A percentile compares a stretch with the other conserved stretches of the same genome.
Conservation (phyloP, 2,888 invertebrate genomes). For the Drosophila borborema region DNA sequence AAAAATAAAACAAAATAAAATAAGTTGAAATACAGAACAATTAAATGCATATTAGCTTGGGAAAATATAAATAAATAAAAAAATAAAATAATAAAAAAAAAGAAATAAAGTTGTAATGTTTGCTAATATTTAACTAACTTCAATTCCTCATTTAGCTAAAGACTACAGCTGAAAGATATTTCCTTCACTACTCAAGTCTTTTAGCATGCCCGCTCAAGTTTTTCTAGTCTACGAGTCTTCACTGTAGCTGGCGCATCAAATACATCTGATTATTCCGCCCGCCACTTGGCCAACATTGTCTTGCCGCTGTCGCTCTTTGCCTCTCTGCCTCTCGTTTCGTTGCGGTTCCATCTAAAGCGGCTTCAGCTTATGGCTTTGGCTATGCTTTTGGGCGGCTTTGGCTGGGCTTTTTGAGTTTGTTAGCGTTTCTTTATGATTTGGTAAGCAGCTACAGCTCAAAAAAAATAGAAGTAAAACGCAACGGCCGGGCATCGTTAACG, state of each 20-base stretch:
- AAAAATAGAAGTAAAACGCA: constrained; percentile 29
- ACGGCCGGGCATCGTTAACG: constrained; percentile 58
- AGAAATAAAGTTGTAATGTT: no score
- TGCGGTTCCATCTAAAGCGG: constrained; percentile 51
- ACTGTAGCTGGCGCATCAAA: constrained; percentile 44
- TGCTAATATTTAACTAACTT: no score
- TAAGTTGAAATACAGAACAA: no score
- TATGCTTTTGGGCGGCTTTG: constrained; percentile 43
- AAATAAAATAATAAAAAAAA: no score
- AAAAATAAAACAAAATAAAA: no score
- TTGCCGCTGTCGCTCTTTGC: not conserved
- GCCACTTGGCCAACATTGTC: constrained; percentile 24
- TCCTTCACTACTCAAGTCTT: no score
- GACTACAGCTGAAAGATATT: no score
- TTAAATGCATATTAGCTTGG: no score
- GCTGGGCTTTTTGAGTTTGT: constrained; percentile 37
- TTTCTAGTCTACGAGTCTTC: constrained; percentile 1
- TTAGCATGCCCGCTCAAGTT: no score
- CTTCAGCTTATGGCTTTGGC: constrained; percentile 53
- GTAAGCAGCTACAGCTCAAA: constrained; percentile 50
- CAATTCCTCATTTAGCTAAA: no score
- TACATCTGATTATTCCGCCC: constrained; percentile 75
- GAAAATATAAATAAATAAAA: no score
- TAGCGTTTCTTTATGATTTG: constrained; percentile 56
- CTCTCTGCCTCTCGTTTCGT: constrained; percentile 24